Conservation (phyloP, 2,113 vertebrate genomes). For the Pristiophorus japonicus region DNA sequence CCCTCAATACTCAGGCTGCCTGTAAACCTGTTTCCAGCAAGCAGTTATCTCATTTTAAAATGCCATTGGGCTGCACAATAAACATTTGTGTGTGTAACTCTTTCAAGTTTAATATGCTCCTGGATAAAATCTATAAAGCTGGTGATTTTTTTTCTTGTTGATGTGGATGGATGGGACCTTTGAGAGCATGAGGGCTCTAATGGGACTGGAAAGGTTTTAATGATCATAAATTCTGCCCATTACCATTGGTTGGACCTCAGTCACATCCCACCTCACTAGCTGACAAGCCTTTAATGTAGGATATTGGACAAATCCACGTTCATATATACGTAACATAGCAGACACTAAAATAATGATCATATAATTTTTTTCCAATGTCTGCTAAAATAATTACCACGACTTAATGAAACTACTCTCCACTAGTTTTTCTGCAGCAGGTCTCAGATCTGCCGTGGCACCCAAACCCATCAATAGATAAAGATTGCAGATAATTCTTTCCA, state of each 20-base stretch:
- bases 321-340: not conserved
- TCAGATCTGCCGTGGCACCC: not conserved
- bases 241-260: not conserved
- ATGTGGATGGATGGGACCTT: not conserved
- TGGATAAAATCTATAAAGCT: constrained; percentile 7
- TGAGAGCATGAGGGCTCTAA: not conserved
- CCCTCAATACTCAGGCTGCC: not conserved
- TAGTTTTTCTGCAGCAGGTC: not conserved
- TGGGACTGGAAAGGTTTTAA: not conserved
- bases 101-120: not conserved
- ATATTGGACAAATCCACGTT: not conserved
- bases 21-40: not conserved
- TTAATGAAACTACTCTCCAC: not conserved
- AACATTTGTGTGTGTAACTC: not conserved
- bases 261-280: not conserved
- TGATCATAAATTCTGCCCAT: not conserved
- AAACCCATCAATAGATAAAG: not conserved
- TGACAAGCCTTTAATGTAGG: not conserved
- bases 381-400: not conserved
- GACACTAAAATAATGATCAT: not conserved
- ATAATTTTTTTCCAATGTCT: not conserved
- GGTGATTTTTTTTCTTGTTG: not conserved
- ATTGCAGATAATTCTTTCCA: not conserved
- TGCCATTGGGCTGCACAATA: not conserved
- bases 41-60: constrained; percentile 10